phyloP scores from a whole-genome alignment of 2,113 vertebrate species.

The Cepphus grylle region DNA sequence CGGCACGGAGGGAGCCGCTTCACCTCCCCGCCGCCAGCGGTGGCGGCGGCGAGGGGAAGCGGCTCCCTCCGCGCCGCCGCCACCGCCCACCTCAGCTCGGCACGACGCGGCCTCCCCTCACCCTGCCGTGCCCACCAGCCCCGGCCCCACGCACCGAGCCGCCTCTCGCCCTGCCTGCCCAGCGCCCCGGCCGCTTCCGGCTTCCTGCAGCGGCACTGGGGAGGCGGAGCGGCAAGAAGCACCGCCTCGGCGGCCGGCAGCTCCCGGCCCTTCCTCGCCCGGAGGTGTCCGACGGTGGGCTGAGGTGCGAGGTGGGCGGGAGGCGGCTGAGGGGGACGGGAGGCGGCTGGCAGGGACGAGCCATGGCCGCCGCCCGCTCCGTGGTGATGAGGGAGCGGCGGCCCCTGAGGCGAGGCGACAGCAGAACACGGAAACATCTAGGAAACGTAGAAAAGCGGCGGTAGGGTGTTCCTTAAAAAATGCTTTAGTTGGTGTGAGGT shows the following conservation, averaged over 20 bases:
- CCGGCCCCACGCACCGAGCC: neutral
- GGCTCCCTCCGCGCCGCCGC: neutral
- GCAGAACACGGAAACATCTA: neutral
- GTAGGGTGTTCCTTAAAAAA: no score
- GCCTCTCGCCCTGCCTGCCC: neutral
- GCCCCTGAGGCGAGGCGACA: accelerated
- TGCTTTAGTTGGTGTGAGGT: neutral
- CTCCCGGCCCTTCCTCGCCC: no score
- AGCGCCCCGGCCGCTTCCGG: neutral
- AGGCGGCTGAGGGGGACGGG: neutral
- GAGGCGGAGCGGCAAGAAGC: neutral
- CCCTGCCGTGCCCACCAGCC: neutral
- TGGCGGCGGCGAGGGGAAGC: neutral
- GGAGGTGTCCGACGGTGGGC: no score
- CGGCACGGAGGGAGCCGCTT: neutral
- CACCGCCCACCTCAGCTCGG: neutral
- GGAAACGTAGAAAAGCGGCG: neutral
- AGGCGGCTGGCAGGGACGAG: no score
- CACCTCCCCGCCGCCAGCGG: neutral
- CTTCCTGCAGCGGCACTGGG: neutral
- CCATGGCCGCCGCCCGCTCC: accelerated
- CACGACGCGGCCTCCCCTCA: neutral
- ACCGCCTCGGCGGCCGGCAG: neutral
- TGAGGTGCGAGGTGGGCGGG: neutral
- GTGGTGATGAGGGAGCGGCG: no score